Conservation (phyloP, 1,140 invertebrate species). For the Pseudomyrmex dendroicus region DNA sequence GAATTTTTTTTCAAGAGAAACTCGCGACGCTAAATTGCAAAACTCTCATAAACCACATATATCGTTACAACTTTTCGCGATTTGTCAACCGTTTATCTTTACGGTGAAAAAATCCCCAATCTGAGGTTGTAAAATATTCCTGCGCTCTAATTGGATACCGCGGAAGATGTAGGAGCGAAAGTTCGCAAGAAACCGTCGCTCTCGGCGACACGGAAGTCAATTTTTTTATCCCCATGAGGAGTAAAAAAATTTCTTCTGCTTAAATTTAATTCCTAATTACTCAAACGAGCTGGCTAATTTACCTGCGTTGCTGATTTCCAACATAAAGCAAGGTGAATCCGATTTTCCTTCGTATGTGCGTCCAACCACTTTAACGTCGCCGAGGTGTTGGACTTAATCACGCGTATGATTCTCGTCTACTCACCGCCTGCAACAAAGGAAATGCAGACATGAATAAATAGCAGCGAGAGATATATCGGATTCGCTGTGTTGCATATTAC, state of each 20-base stretch:
- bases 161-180: constrained; percentile 5
- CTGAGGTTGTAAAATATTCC: constrained; percentile 30
- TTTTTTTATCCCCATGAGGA: constrained; percentile 15
- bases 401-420: constrained; percentile 19
- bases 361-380: constrained; percentile 7
- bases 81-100: constrained; percentile 30
- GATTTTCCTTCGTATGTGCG: constrained; percentile 11
- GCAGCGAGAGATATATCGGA: constrained; percentile 37
- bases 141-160: constrained; percentile 31
- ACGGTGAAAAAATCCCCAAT: neutral
- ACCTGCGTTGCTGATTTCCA: constrained; percentile 14
- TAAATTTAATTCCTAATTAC: constrained; percentile 19
- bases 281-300: constrained; percentile 8
- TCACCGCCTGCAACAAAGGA: constrained; percentile 56
- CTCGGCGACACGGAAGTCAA: constrained; percentile 10
- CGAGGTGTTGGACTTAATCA: neutral
- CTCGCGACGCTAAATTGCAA: neutral
- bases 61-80: neutral
- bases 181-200: constrained; percentile 15
- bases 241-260: constrained; percentile 11
- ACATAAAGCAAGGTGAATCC: neutral
- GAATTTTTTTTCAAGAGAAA: neutral
- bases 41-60: neutral
- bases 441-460: constrained; percentile 57
- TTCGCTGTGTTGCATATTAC: constrained; percentile 43